Evolutionary conservation across 2,113 vertebrate genomes (phyloP).

Genomic region (Arizona elegans): DNA sequence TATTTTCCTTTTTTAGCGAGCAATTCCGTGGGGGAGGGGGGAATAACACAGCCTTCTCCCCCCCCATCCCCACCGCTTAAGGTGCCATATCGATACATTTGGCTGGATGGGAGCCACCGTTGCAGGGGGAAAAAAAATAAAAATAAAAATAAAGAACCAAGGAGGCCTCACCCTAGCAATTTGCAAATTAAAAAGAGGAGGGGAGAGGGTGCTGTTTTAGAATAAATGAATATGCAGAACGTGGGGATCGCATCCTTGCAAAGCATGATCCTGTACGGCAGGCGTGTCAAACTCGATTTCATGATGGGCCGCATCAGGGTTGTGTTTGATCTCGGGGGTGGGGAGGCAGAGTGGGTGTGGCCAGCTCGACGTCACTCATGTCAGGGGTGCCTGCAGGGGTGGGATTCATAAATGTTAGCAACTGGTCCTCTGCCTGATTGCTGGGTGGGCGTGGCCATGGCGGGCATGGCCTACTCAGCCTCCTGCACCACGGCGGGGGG

Average conservation of each 20-base stretch:
- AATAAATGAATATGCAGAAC: not conserved
- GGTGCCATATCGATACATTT: not conserved
- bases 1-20: conserved; percentile 49
- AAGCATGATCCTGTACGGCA: not conserved
- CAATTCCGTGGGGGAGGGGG: conserved; percentile 28
- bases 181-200: not conserved
- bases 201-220: not conserved
- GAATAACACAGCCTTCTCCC: conserved; percentile 24
- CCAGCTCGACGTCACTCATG: too few species aligned
- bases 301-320: too few species aligned
- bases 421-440: too few species aligned
- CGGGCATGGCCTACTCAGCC: too few species aligned
- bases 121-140: fast-evolving
- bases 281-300: too few species aligned
- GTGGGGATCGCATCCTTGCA: fast-evolving
- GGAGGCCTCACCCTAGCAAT: not conserved
- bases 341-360: too few species aligned
- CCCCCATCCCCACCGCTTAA: not conserved
- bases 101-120: not conserved
- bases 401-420: too few species aligned
- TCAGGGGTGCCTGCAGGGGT: too few species aligned
- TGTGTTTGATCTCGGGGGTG: too few species aligned
- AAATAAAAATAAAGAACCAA: not conserved
- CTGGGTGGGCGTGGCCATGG: too few species aligned
- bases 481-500: too few species aligned